Evolutionary conservation across 2,797 vertebrate species (phyloP).

Genomic region (Remorina albescens): DNA sequence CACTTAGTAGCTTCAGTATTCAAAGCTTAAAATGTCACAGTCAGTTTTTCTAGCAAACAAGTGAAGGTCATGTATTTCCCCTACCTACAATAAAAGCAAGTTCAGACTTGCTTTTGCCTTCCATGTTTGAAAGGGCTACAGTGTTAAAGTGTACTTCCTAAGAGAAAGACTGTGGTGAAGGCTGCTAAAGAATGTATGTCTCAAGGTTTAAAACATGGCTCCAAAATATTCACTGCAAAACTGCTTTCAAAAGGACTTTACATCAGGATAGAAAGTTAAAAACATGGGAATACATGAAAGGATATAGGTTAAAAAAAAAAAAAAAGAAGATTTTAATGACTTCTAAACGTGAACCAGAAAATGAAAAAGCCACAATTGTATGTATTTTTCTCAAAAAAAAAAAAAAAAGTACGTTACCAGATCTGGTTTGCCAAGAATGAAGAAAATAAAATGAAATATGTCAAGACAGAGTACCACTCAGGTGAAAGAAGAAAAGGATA

Average conservation of each 20-base stretch:
- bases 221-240: background rate
- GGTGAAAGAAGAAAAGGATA: background rate
- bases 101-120: background rate
- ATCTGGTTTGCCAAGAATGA: background rate
- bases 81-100: background rate
- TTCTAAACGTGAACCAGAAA: background rate
- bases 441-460: background rate
- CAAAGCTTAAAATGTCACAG: conserved; percentile 2
- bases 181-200: conserved; percentile 1
- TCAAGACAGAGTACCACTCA: background rate
- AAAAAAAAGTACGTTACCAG: background rate
- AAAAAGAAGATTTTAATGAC: too few relatives aligned
- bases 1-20: conserved; percentile 2
- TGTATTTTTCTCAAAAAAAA: background rate
- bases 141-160: background rate
- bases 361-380: background rate
- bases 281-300: background rate
- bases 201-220: conserved; percentile 1
- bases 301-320: background rate
- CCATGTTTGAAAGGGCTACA: background rate
- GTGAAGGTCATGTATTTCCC: conserved; percentile 4
- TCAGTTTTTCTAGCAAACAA: conserved; percentile 5
- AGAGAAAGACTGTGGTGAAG: background rate
- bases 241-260: background rate
- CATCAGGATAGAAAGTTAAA: conserved; percentile 8